Base-by-base conservation (phyloP, 2,888 invertebrate species). In the Trachelus stipa region DNA sequence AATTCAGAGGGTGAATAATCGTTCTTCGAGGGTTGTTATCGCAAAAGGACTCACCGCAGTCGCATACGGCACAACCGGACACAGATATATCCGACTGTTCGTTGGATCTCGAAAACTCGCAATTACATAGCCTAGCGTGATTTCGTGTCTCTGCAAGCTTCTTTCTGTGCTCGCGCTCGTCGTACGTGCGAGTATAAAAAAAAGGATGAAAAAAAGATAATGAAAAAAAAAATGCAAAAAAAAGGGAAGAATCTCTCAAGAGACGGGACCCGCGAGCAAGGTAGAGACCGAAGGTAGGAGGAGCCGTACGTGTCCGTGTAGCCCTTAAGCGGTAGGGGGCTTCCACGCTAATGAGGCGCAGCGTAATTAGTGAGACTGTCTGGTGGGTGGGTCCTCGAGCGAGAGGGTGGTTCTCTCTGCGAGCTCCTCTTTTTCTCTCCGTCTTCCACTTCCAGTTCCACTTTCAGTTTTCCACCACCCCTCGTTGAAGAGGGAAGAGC, bases 281-380 rank as follows among this genome's bases (percentile, higher is more conserved):
- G 40, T 23, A 56, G 40, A 56, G 40, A 56, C 9, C 9, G 40
- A 2, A 56, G 40, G 40, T 56, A 56, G 40, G 87, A 85, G 84
- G 83, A 86, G 87, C 84, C 84, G 86, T 87, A 88, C 88, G 86
- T 88, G 87, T 87, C 83, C 83, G 83, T 76, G 82, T 82, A 82
- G 80, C 81, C 79, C 87, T 88, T 85, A 86, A 87, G 87, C 84
- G 86, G 83, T 84, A 82, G 81, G 82, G 80, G 85, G 86, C 87
- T 86, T 87, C 85, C 86, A 88, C 90, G 89, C 90, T 91, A 91
- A 91, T 91, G 91, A 91, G 91, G 90, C 90, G 88, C 89, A 85
- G 87, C 86, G 90, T 91, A 91, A 91, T 91, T 91, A 91, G 91
- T 91, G 91, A 90, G 90, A 90, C 90, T 90, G 91, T 91, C 90